Evolutionary conservation across 64 coral and sea anemone species (phyloP).

Genomic region (Porites australiensis): DNA sequence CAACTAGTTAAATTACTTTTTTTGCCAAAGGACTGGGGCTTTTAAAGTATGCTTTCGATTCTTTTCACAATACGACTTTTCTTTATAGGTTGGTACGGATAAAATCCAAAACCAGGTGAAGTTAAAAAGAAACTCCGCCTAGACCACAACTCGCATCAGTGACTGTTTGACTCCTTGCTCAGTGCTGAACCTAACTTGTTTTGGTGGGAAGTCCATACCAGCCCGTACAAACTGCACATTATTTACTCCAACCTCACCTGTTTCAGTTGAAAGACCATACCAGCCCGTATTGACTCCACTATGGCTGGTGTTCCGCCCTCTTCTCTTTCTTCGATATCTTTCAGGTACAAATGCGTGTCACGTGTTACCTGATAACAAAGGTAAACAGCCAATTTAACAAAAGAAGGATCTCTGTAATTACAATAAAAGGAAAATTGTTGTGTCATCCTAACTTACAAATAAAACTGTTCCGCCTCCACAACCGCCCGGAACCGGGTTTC

Average conservation of each 20-base stretch:
- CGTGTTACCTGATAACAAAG: slow-evolving; percentile 78
- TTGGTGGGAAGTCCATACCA: slow-evolving; percentile 82
- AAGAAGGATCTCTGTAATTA: not conserved
- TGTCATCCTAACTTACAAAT: slow-evolving; percentile 79
- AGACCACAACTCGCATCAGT: no score
- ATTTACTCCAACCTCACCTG: slow-evolving; percentile 47
- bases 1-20: no score
- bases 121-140: no score
- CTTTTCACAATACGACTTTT: no score
- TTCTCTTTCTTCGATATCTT: slow-evolving; percentile 93
- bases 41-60: no score
- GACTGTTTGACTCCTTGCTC: no score
- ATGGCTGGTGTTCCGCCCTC: slow-evolving; percentile 99
- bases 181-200: slow-evolving; percentile 5
- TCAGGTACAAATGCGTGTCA: slow-evolving; percentile 91
- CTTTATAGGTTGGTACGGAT: no score
- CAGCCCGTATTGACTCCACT: slow-evolving; percentile 96
- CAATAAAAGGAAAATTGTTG: not conserved
- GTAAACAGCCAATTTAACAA: not conserved
- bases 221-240: slow-evolving; percentile 60
- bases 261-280: slow-evolving; percentile 97
- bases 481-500: slow-evolving; percentile 86
- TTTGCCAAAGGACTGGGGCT: no score
- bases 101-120: no score
- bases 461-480: slow-evolving; percentile 96